Conservation (phyloP, 2,113 vertebrate genomes). For the Laticauda laticaudata region DNA sequence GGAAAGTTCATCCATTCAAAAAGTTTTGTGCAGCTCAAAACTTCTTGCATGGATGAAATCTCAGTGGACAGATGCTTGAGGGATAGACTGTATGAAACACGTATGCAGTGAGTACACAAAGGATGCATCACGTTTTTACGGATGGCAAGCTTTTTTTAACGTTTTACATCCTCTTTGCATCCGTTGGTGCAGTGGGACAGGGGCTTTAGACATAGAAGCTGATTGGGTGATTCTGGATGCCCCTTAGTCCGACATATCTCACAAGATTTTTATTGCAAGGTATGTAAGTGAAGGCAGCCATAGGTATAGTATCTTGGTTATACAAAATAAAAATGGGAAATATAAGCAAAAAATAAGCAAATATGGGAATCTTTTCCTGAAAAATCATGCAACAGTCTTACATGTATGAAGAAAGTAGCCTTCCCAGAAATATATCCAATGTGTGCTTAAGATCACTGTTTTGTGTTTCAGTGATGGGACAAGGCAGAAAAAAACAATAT, state of each 20-base stretch:
- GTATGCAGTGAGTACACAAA: too few relatives aligned
- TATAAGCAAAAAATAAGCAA: too few relatives aligned
- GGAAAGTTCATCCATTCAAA: too few relatives aligned
- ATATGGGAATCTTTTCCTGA: background rate
- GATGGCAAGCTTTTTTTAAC: too few relatives aligned
- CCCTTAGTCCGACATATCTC: background rate
- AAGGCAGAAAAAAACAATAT: background rate
- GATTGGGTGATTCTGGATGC: background rate
- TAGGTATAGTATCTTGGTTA: background rate
- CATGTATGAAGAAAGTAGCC: background rate
- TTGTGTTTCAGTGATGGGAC: background rate
- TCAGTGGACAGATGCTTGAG: too few relatives aligned
- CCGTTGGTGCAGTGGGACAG: too few relatives aligned
- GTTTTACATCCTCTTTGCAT: too few relatives aligned
- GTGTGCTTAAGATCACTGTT: background rate
- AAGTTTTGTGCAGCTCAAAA: too few relatives aligned
- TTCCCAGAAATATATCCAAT: background rate
- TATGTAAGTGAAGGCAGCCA: background rate
- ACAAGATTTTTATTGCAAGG: background rate
- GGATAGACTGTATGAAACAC: too few relatives aligned
- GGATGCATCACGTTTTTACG: too few relatives aligned
- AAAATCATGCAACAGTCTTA: background rate
- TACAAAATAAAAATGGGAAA: background rate
- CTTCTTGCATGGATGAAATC: too few relatives aligned
- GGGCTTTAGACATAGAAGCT: background rate